These are phyloP conservation scores for Drosophila funebris DNA, from an alignment of 1,140 invertebrate genomes.

Conservation along the genomic window DNA sequence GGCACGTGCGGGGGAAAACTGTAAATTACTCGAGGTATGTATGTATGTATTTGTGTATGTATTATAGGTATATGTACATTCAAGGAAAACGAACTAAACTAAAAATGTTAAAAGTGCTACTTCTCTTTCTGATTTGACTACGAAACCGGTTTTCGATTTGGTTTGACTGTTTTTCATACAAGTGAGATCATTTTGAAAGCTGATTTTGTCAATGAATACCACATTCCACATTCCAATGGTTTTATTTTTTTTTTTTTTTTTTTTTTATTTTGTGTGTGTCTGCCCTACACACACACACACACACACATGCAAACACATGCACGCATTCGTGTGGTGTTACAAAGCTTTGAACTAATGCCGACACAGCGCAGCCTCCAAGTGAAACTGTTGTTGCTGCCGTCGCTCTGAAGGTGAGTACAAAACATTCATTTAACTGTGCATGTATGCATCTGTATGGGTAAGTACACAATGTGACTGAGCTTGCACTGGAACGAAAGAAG, in stretches of 20 bases:
- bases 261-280: slow-evolving; percentile 43
- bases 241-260: slow-evolving; percentile 54
- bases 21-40: slow-evolving; percentile 30
- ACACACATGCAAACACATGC: slow-evolving; percentile 17
- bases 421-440: slow-evolving; percentile 32
- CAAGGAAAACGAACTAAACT: slow-evolving; percentile 60
- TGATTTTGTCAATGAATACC: slow-evolving; percentile 84
- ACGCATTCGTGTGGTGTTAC: slow-evolving; percentile 59
- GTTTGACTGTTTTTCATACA: slow-evolving; percentile 83
- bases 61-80: slow-evolving; percentile 14
- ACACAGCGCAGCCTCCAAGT: slow-evolving; percentile 43
- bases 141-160: slow-evolving; percentile 84
- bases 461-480: slow-evolving; percentile 40
- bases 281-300: slow-evolving; percentile 44
- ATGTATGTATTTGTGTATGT: slow-evolving; percentile 6
- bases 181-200: slow-evolving; percentile 85
- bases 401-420: slow-evolving; percentile 40
- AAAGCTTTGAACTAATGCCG: slow-evolving; percentile 80
- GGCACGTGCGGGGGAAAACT: slow-evolving; percentile 63
- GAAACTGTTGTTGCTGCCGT: slow-evolving; percentile 23
- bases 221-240: slow-evolving; percentile 77
- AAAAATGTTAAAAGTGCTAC: slow-evolving; percentile 36
- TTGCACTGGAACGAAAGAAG: slow-evolving; percentile 3
- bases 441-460: too few species aligned
- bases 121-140: slow-evolving; percentile 72